phyloP scores from a whole-genome alignment of 1,140 invertebrate genomes.

The Hycleus cichorii region DNA sequence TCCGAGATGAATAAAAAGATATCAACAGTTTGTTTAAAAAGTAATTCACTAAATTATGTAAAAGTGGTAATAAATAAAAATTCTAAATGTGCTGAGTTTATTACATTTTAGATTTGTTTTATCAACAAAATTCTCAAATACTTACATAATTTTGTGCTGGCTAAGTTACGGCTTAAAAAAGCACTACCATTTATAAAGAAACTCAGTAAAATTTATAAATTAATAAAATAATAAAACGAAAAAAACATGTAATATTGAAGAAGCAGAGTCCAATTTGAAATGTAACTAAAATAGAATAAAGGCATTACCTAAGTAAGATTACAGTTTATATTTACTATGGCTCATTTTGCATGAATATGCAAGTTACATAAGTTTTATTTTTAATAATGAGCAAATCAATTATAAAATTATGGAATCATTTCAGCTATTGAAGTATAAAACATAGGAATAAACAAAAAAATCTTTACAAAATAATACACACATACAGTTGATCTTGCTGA shows the following conservation, averaged over 20 bases:
- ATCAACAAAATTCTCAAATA: constrained; percentile 23
- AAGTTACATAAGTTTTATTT: too few relatives aligned
- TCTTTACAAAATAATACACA: too few relatives aligned
- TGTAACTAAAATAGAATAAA: not conserved
- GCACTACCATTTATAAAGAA: constrained; percentile 22
- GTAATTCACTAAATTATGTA: not conserved
- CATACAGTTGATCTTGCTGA: too few relatives aligned
- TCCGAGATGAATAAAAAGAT: not conserved
- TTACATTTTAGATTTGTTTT: constrained; percentile 19
- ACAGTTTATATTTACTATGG: too few relatives aligned
- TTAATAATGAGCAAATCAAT: too few relatives aligned
- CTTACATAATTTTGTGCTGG: constrained; percentile 31
- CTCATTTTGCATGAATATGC: too few relatives aligned
- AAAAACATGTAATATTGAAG: constrained; percentile 8
- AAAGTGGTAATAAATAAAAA: constrained; percentile 13
- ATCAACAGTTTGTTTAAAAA: too few relatives aligned
- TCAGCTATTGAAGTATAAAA: too few relatives aligned
- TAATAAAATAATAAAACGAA: constrained; percentile 24
- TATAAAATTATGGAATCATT: too few relatives aligned
- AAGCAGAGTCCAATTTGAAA: not conserved
- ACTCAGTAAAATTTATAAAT: constrained; percentile 26
- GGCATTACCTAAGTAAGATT: too few relatives aligned
- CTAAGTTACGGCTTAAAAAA: constrained; percentile 33
- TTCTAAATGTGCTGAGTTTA: constrained; percentile 9
- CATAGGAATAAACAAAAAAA: too few relatives aligned